Evolutionary conservation across 2,888 invertebrate genomes (phyloP), one percentile per base, ranked within the genome.

Genomic region (Diarsia mendica): DNA sequence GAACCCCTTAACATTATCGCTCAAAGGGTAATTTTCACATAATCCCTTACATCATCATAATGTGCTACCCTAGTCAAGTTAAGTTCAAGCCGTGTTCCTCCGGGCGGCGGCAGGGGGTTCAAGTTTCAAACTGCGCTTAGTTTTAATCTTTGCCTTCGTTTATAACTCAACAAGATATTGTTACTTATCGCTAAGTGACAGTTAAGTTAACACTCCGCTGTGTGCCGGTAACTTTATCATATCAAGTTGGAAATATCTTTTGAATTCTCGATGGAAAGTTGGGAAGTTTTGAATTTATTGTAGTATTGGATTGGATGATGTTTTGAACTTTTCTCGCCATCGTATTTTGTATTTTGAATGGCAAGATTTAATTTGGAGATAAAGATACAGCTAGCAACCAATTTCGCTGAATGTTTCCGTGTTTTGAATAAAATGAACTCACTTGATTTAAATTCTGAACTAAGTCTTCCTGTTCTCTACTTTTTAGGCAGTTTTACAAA

Each of bases 121-220:
- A 8, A 55, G 20, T 73, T 69, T 44, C 55, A 23, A 79, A 84
- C 84, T 67, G 49, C 58, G 48, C 61, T 73, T 67, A 39, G 65
- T 71, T 68, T 67, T 65, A 65, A 81, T 82, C 61, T 23, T 48
- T 9, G 60, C 18, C 58, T 75, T 85, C 80, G 75, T 84, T 72
- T 55, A n/a, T 44, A 8, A 49, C 51, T 39, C 28, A 58, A 33
- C 46, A 53, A 75, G 69, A 60, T 71, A 70, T 65, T 73, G 64
- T 60, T 48, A 64, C 55, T 58, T 84, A 85, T 75, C 75, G 53
- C 33, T 11, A 15, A 33, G 63, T 64, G 69, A 46, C 81, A 70
- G 70, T 23, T 65, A 23, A 20, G 61, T 67, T 48, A 66, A 71
- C 58, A 61, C 10, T 55, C 68, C 28, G 33, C 58, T 66, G 55